Evolutionary conservation across 2,113 vertebrate species (phyloP), one percentile per base, ranked within the genome.

Genomic region (Caloenas nicobarica): DNA sequence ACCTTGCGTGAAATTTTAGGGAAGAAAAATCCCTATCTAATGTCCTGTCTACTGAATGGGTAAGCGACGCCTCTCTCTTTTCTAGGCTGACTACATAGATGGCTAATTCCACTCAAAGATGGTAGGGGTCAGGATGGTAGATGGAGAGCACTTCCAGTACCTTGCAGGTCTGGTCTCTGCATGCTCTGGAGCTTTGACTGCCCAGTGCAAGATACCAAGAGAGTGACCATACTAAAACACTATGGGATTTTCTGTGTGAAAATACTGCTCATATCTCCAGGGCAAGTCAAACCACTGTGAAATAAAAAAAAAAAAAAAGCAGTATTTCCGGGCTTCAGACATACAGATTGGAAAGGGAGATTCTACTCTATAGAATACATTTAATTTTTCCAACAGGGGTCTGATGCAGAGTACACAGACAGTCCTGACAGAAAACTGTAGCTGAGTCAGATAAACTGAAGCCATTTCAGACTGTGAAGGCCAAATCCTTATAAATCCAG

Each of bases 181-280:
- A 21, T 36, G 7, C 4, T 80, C 23, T 31, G 22, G 40, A 77
- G 4, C 8, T 69, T 69, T 86, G 19, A 51, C 5, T 66, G 12
- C 4, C 5, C 14, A 14, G 4, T 16, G 38, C 0, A 0, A 79
- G 46, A 66, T 14, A 69, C 4, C 4, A 60, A 88, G 31, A 24
- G 7, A 64, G 23, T 34, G 16, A n/a, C 2, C 7, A 6, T 21
- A 33, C 22, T 60, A 65, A 74, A 87, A 94, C 31, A 13, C 17
- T 44, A 9, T 31, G 38, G 62, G 56, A 36, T 56, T 56, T 91
- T 64, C 28, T 69, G 8, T 50, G 12, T 69, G 23, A 66, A 85
- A 82, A 56, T 42, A 60, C 10, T 23, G 15, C 7, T 85, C 2
- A 7, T 62, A n/a, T 40, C 44, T 71, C 23, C 57, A 54, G 23